Base-by-base conservation (phyloP, 2,888 invertebrate species). In the Lithophane socia region DNA sequence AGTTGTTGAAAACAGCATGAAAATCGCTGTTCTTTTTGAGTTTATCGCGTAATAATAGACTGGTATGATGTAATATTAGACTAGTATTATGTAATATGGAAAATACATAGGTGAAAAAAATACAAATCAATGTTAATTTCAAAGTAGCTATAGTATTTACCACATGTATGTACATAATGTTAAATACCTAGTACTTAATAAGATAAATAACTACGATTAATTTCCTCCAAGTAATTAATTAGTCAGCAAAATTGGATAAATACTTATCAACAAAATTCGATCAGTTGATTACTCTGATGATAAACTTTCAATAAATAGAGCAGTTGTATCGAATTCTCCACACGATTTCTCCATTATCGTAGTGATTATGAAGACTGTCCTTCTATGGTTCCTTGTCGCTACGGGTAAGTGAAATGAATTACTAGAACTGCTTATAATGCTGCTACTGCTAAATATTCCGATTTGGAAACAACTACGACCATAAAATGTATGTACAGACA, bases 231-330 rank as follows among this genome's bases (percentile, higher is more conserved):
- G 7, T 47, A 37, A 60, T 52, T 65, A 47, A 44, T 79, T 47
- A 79, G 7, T 42, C 21, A 5, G 72, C n/a, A 47, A 73, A 79
- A 61, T 74, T n/a, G 2, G 0, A 44, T 13, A 13, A 13, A 37
- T 37, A 67, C 13, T 64, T 37, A 79, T 79, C 67, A 18, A 8
- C 18, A 37, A 68, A 60, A 68, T 64, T 52, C 21, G 37, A 56
- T 82, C 37, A 54, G 13, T 21, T 8, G 64, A 75, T 72, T 77
- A 56, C 18, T 52, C 18, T 0, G 21, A 58, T 56, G 77, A 83
- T 83, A 85, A 82, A 18, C 42, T 67, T 60, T 44, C 12, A 60
- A 85, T 83, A 83, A 85, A 83, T 82, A 82, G 52, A 54, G 68
- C 58, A 37, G 80, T 52, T n/a, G 2, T 13, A 2, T 24, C 5